A percentile compares a stretch with the other conserved stretches of the same genome.
Conservation (phyloP, 2,888 invertebrate species). For the Cerceris ruficornis region DNA sequence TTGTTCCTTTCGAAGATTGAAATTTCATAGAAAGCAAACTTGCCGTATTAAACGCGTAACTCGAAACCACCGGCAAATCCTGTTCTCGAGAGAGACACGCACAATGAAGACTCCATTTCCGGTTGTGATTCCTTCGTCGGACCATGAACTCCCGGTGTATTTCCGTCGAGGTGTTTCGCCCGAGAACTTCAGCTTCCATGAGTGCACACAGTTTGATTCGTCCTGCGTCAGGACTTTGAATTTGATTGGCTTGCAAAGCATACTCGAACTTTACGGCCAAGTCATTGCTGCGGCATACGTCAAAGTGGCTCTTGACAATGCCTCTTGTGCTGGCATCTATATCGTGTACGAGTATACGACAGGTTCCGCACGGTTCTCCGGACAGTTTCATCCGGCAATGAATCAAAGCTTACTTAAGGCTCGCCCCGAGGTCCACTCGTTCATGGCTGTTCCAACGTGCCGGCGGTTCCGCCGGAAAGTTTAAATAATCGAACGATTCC, state of each 20-base stretch:
- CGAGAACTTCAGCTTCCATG: constrained; percentile 14
- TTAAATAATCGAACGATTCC: constrained; percentile 34
- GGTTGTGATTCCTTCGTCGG: no score
- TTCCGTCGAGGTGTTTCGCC: not conserved
- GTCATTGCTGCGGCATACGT: not conserved
- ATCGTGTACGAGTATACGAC: not conserved
- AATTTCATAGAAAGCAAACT: constrained; percentile 23
- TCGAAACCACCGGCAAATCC: constrained; percentile 21
- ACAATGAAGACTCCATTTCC: constrained; percentile 7
- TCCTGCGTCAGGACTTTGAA: constrained; percentile 28
- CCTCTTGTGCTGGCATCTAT: not conserved
- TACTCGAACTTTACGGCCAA: not conserved
- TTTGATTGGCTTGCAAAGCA: constrained; percentile 23
- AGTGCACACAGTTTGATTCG: constrained; percentile 1
- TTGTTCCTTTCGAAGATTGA: not conserved
- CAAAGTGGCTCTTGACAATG: not conserved
- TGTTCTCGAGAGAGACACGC: not conserved
- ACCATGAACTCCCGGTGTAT: not conserved
- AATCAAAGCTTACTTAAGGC: constrained; percentile 20
- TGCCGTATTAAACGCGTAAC: constrained; percentile 1
- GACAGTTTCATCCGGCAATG: constrained; percentile 24
- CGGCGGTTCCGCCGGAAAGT: not conserved
- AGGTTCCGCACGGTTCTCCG: not conserved
- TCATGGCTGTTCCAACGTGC: constrained; percentile 1
- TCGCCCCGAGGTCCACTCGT: not conserved